Percentiles rank a stretch among this genome's conserved stretches.
Evolutionary conservation across 2,888 invertebrate species (phyloP).

Genomic region (Chaetogeoica ovagalla): DNA sequence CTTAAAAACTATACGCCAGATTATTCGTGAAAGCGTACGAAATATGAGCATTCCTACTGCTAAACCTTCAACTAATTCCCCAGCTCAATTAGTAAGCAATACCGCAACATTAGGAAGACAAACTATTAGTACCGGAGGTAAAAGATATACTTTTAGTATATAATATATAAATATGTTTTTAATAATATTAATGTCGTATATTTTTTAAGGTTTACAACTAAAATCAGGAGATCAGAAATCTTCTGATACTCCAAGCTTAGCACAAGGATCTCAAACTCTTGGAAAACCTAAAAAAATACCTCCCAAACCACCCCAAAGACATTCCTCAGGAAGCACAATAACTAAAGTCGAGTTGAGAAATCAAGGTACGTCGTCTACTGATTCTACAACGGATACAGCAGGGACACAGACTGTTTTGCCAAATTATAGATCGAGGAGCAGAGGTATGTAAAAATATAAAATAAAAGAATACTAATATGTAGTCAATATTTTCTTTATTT

Average conservation of each 20-base stretch:
- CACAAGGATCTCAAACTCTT: conserved; percentile 78
- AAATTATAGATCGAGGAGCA: conserved; percentile 36
- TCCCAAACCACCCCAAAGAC: conserved; percentile 73
- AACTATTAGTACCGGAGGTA: conserved; percentile 43
- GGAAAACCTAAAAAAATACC: conserved; percentile 77
- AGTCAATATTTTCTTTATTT: neutral
- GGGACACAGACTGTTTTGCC: conserved; percentile 45
- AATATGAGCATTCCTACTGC: conserved; percentile 92
- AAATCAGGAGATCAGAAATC: conserved; percentile 35
- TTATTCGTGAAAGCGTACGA: conserved; percentile 93
- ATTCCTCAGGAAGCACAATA: conserved; percentile 82
- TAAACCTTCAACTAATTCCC: conserved; percentile 61
- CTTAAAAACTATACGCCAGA: conserved; percentile 94
- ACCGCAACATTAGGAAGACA: conserved; percentile 55
- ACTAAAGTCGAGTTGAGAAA: conserved; percentile 35
- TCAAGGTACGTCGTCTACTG: conserved; percentile 48
- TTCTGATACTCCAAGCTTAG: conserved; percentile 60
- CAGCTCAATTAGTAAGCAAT: conserved; percentile 55
- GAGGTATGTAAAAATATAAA: conserved; percentile 22
- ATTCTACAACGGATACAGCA: conserved; percentile 47
- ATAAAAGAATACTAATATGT: neutral
- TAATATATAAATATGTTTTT: neutral
- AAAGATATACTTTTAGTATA: neutral
- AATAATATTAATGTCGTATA: neutral
- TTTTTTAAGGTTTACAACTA: conserved; percentile 15